These are phyloP conservation scores for Notarius quadriscutis DNA, from an alignment of 2,113 vertebrate species.

Conservation along the genomic window DNA sequence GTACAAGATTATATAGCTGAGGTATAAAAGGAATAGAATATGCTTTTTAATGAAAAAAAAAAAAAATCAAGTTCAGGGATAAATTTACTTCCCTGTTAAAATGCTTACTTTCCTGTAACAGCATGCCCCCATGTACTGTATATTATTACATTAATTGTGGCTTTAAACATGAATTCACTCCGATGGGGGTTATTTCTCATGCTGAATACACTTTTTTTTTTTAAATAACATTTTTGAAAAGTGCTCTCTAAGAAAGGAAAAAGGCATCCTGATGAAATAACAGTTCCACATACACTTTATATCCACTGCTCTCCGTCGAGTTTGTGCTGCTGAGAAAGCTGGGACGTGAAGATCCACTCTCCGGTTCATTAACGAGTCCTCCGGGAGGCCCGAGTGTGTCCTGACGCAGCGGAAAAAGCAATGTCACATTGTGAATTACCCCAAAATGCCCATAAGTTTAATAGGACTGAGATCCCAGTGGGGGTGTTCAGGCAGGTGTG, in stretches of 20 bases:
- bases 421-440: constrained; percentile 37
- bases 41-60: no score
- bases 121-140: neutral
- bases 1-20: neutral
- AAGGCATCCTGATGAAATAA: neutral
- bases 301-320: neutral
- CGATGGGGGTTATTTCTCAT: neutral
- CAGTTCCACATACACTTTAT: constrained; percentile 1
- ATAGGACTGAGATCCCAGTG: constrained; percentile 38
- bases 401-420: constrained; percentile 42
- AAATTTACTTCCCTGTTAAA: no score
- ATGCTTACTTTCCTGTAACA: neutral
- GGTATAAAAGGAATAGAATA: no score
- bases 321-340: constrained; percentile 30
- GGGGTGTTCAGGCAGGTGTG: constrained; percentile 25
- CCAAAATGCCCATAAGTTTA: constrained; percentile 41
- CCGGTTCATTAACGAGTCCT: constrained; percentile 46
- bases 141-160: neutral
- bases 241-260: neutral
- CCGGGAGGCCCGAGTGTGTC: constrained; percentile 41
- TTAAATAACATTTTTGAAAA: neutral
- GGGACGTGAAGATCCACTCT: constrained; percentile 15
- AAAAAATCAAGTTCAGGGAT: no score
- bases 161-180: neutral
- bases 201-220: neutral